Percentiles rank a stretch among this genome's conserved stretches.
phyloP scores from a whole-genome alignment of 2,888 invertebrate species.

The Penaeus monodon region DNA sequence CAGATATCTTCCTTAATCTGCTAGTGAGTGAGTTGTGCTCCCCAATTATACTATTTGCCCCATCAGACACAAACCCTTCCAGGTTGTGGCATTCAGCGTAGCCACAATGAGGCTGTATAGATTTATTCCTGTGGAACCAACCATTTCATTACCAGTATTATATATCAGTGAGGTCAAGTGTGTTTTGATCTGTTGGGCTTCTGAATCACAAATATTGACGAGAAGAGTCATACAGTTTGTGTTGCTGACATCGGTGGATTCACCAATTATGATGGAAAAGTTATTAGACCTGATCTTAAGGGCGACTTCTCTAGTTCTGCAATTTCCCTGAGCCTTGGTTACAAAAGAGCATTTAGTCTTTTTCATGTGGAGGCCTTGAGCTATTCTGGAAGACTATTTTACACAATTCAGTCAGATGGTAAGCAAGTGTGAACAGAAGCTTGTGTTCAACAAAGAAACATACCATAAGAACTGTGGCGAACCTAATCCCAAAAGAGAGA shows the following conservation, averaged over 20 bases:
- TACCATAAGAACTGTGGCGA: too few relatives aligned
- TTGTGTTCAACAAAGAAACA: too few relatives aligned
- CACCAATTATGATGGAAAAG: neutral
- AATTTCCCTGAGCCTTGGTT: too few relatives aligned
- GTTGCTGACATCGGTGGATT: slow-evolving; percentile 21
- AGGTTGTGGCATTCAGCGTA: slow-evolving; percentile 2
- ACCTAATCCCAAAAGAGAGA: too few relatives aligned
- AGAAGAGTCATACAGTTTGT: slow-evolving; percentile 7
- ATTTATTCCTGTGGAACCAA: slow-evolving; percentile 29
- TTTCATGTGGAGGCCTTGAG: too few relatives aligned
- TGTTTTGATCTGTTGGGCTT: slow-evolving; percentile 6
- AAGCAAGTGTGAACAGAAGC: too few relatives aligned
- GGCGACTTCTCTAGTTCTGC: too few relatives aligned
- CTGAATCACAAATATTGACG: slow-evolving; percentile 24
- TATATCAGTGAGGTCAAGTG: neutral
- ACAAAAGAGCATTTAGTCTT: too few relatives aligned
- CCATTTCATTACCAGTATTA: neutral
- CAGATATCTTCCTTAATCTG: slow-evolving; percentile 4
- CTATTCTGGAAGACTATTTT: too few relatives aligned
- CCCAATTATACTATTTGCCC: slow-evolving; percentile 33
- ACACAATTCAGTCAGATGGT: too few relatives aligned
- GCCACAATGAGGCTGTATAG: neutral
- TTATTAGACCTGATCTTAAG: too few relatives aligned
- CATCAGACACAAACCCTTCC: slow-evolving; percentile 36
- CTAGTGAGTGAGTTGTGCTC: slow-evolving; percentile 25